Evolutionary conservation across 2,888 invertebrate species (phyloP), one percentile per base, ranked within the genome.

Genomic region (Chymomyza procnemis): DNA sequence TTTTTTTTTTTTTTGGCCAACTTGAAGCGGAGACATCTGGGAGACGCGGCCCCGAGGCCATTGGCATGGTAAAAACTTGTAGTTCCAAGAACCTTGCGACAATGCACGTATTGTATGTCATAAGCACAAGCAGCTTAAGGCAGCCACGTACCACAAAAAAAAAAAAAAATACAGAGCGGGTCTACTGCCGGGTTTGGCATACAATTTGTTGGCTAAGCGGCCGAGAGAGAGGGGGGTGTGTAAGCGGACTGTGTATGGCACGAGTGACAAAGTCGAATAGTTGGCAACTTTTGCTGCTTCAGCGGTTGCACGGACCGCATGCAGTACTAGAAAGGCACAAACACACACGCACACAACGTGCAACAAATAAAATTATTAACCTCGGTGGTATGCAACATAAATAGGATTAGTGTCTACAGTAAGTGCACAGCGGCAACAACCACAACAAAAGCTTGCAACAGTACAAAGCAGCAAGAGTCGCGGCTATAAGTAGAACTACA

Each of bases 371-470:
- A 84, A 84, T 84, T 84, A 84, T 84, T 84, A 84, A 86, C 84
- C 86, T 79, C 86, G 75, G 81, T 84, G 84, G 80, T 80, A 71
- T 81, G 81, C 79, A 80, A 86, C 83, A 86, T 86, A 84, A 84
- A 84, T 86, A 86, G 83, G 83, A 84, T 84, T 84, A 84, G 83
- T 84, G 86, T 86, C 86, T 84, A 79, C 83, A 79, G 81, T 73
- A 79, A 83, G 72, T 72, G 81, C 77, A 74, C 71, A 71, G 41
- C 63, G 61, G 34, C 66, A 68, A 57, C 59, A 74, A 50, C 66
- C 58, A 22, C 60, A 71, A 30, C 69, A 67, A 55, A 66, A 73
- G 64, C 52, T 8, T 4, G 26, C 8, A 26, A 26, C 26, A 26
- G 26, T 26, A 26, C 26, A 41, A 78, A n/a, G 76, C 70, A 73